Evolutionary conservation across 2,113 vertebrate genomes (phyloP), one percentile per base, ranked within the genome.

Genomic region (Lamprotornis superbus): DNA sequence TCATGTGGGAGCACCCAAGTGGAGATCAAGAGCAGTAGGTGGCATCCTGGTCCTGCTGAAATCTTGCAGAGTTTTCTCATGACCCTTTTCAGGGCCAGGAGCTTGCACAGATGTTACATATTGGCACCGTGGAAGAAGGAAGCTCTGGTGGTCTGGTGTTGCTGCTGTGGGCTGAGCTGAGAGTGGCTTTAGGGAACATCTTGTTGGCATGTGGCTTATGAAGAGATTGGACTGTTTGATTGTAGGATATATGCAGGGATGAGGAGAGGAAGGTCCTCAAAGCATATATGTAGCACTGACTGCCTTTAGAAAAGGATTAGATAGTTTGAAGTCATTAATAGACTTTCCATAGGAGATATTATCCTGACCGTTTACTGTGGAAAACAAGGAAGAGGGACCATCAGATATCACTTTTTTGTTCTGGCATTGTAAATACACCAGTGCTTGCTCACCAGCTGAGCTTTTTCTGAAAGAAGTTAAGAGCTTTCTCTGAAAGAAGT

Each of bases 31-130:
- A 86, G 94, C 90, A 91, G 93, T 22, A 78, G 76, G 85, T 80
- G 90, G 92, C 90, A 94, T 90, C 86, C 89, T 74, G 88, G n/a
- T 83, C 74, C 84, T 76, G 67, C 67, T 69, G 79, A 85, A 94
- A 40, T 49, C 57, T 21, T 19, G 37, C 0, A 0, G 44, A 77
- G 9, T 7, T 46, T 75, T 37, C 63, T 64, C 5, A 1, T 22
- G 46, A 4, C 8, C 25, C 7, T 90, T 64, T 11, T 22, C 57
- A 80, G 40, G 27, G 49, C 33, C 40, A 67, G 90, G 60, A 90
- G 7, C 80, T 90, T 10, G 12, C 10, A 18, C 0, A 0, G 12
- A 5, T 0, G 0, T 56, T 64, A 21, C 57, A 40, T 42, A 33
- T 2, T 53, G 49, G 17, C n/a, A 44, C 6, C 0, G 0, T 25